Percentiles rank a stretch among this genome's conserved stretches.
Conservation (phyloP, 1,140 invertebrate species). For the Myzus persicae region DNA sequence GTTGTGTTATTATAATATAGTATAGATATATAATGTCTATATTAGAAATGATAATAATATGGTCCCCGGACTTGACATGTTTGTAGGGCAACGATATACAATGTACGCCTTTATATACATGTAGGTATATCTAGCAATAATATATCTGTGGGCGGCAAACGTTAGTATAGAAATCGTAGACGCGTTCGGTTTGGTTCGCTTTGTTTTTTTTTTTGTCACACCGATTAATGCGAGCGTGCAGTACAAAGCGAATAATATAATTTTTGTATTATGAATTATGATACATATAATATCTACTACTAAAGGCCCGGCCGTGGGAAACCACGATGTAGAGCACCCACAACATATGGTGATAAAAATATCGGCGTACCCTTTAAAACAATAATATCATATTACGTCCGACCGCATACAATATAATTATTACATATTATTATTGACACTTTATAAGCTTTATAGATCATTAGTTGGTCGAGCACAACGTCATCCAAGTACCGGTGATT, state of each 20-base stretch:
- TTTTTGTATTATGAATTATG: background rate
- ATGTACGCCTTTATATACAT: background rate
- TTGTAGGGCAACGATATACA: background rate
- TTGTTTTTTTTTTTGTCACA: background rate
- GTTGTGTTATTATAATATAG: background rate
- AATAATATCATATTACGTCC: conserved; percentile 9
- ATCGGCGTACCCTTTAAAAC: background rate
- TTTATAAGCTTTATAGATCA: background rate
- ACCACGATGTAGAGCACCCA: background rate
- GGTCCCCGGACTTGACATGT: background rate
- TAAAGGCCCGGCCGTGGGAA: background rate
- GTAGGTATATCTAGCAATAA: background rate
- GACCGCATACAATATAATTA: background rate
- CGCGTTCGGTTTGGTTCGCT: background rate
- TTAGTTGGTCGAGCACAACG: background rate
- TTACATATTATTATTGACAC: background rate
- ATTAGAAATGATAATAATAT: background rate
- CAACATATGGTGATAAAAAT: background rate
- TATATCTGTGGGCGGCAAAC: background rate
- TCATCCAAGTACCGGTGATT: background rate
- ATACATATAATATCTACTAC: background rate
- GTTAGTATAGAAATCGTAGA: background rate
- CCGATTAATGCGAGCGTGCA: background rate
- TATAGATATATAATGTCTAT: background rate
- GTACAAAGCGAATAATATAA: background rate